A percentile compares a stretch with the other conserved stretches of the same genome.
phyloP scores from a whole-genome alignment of 1,140 invertebrate genomes.

The Microplitis mediator region DNA sequence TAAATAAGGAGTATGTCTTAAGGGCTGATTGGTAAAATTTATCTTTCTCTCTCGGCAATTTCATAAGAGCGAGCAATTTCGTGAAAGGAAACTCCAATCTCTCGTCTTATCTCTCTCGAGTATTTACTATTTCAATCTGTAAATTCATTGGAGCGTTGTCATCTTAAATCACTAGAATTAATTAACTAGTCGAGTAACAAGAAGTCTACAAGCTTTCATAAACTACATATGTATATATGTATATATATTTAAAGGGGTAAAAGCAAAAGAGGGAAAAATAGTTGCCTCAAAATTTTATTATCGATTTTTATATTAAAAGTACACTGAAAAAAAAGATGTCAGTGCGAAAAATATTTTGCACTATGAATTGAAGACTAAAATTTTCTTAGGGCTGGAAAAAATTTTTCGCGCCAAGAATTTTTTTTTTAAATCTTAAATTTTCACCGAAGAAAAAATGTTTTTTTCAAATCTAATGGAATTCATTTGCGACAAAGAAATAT shows the following conservation, averaged over 20 bases:
- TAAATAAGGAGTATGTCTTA: neutral
- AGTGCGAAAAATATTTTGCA: too few species aligned
- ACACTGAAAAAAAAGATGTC: too few species aligned
- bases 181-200: constrained; percentile 2
- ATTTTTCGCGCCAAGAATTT: too few species aligned
- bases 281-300: too few species aligned
- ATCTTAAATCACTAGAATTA: constrained; percentile 15
- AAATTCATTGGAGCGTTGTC: constrained; percentile 17
- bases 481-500: too few species aligned
- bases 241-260: neutral
- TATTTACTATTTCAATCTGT: constrained; percentile 18
- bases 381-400: too few species aligned
- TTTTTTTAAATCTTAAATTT: too few species aligned
- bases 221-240: neutral
- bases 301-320: too few species aligned
- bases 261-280: too few species aligned
- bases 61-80: constrained; percentile 42
- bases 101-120: constrained; percentile 24
- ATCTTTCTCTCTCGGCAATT: constrained; percentile 33
- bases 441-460: too few species aligned
- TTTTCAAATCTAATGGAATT: too few species aligned
- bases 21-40: neutral
- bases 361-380: too few species aligned
- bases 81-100: constrained; percentile 20
- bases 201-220: constrained; percentile 9